Evolutionary conservation across 2,113 vertebrate genomes (phyloP).

Genomic region (Procavia capensis): DNA sequence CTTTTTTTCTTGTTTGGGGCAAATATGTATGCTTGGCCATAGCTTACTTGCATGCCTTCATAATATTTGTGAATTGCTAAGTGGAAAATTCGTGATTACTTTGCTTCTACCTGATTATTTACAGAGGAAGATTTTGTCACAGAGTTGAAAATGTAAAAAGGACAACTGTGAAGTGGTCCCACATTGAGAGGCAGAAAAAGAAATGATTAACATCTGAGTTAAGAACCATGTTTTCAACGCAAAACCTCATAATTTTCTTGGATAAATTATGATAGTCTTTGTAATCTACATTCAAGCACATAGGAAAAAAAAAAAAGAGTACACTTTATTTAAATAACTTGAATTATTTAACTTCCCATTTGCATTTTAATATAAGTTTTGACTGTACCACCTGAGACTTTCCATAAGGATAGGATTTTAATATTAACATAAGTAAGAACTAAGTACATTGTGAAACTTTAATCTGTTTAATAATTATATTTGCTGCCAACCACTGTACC

Average conservation of each 20-base stretch:
- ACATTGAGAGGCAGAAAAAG: not conserved
- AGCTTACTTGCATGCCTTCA: conserved; percentile 8
- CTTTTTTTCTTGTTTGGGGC: not conserved
- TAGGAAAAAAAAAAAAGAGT: conserved; percentile 68
- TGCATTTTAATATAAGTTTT: conserved; percentile 87
- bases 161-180: not conserved
- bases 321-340: conserved; percentile 81
- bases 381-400: conserved; percentile 81
- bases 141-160: not conserved
- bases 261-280: conserved; percentile 46
- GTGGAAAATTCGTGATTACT: not conserved
- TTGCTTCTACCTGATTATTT: not conserved
- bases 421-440: conserved; percentile 84
- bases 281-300: conserved; percentile 67
- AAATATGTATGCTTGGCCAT: not conserved
- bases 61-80: conserved; percentile 25
- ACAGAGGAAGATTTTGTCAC: not conserved
- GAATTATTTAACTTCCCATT: conserved; percentile 85
- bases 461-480: conserved; percentile 82
- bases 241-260: conserved; percentile 35
- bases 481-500: conserved; percentile 67
- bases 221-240: not conserved
- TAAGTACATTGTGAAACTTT: conserved; percentile 79
- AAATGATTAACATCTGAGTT: not conserved
- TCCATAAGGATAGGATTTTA: conserved; percentile 80